Evolutionary conservation across 2,113 vertebrate species (phyloP).

Genomic region (Labrus mixtus): DNA sequence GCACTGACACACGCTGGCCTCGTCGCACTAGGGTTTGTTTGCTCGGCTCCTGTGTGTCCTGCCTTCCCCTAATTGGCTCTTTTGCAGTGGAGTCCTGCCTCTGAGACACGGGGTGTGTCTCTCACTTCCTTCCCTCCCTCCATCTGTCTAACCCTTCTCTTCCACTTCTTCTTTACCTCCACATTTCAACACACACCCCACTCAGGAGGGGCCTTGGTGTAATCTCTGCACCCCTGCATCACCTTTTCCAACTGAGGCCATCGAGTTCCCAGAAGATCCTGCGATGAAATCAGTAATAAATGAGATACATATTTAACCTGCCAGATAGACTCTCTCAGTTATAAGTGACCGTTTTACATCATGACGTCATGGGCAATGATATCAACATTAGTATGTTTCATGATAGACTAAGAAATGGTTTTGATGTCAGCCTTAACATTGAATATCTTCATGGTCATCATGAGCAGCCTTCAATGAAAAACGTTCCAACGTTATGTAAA

Average conservation of each 20-base stretch:
- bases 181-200: slow-evolving; percentile 15
- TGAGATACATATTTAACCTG: no score
- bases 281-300: background rate
- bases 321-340: background rate
- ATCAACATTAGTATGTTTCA: no score
- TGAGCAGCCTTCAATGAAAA: no score
- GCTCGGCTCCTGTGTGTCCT: slow-evolving; percentile 40
- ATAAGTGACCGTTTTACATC: background rate
- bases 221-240: slow-evolving; percentile 8
- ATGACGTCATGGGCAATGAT: no score
- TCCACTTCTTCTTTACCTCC: slow-evolving; percentile 26
- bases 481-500: no score
- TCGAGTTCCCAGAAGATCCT: background rate
- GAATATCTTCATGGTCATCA: background rate
- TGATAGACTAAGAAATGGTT: no score
- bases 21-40: slow-evolving; percentile 46
- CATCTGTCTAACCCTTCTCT: slow-evolving; percentile 4
- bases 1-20: slow-evolving; percentile 24
- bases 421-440: background rate
- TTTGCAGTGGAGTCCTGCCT: slow-evolving; percentile 43
- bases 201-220: slow-evolving; percentile 12
- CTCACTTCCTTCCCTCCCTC: slow-evolving; percentile 21
- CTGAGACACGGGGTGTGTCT: slow-evolving; percentile 36
- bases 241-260: slow-evolving; percentile 11
- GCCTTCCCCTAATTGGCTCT: slow-evolving; percentile 61